These are phyloP conservation scores for Hydrolagus affinis DNA, from an alignment of 2,113 vertebrate genomes.

Conservation along the genomic window DNA sequence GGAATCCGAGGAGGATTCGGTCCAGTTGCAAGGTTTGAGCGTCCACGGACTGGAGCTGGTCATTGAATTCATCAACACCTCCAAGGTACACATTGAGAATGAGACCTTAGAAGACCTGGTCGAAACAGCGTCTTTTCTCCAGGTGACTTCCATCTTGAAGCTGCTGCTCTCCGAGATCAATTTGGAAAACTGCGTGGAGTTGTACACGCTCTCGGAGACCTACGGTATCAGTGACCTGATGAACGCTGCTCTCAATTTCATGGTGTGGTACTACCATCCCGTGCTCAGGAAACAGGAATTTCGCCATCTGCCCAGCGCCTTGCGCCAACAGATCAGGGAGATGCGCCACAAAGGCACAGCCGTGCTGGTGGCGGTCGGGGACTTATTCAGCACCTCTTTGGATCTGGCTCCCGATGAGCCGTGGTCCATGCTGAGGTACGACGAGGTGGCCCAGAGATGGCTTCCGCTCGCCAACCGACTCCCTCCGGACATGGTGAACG, in stretches of 20 bases:
- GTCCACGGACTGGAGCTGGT: constrained; percentile 78
- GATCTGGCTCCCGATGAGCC: constrained; percentile 55
- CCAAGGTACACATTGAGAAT: constrained; percentile 56
- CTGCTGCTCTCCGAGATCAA: constrained; percentile 74
- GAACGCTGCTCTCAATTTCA: constrained; percentile 70
- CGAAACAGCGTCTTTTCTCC: constrained; percentile 82
- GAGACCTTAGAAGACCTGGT: constrained; percentile 77
- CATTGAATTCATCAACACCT: constrained; percentile 84
- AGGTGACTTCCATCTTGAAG: constrained; percentile 80
- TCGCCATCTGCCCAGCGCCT: constrained; percentile 47
- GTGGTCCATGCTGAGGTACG: constrained; percentile 77
- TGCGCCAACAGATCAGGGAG: constrained; percentile 64
- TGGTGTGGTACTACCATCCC: constrained; percentile 73
- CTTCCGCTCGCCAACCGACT: constrained; percentile 68
- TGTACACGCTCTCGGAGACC: constrained; percentile 73
- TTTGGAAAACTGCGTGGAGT: constrained; percentile 74
- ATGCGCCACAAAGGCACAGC: constrained; percentile 73
- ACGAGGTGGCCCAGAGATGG: constrained; percentile 73
- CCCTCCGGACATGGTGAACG: constrained; percentile 73
- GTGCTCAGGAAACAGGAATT: constrained; percentile 71
- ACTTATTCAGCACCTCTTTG: constrained; percentile 60
- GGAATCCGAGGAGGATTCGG: constrained; percentile 75
- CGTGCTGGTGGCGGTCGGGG: constrained; percentile 71
- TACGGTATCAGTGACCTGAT: constrained; percentile 79
- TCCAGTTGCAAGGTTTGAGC: constrained; percentile 80